phyloP scores from a whole-genome alignment of 1,140 invertebrate genomes.

The Drosophila arizonae region DNA sequence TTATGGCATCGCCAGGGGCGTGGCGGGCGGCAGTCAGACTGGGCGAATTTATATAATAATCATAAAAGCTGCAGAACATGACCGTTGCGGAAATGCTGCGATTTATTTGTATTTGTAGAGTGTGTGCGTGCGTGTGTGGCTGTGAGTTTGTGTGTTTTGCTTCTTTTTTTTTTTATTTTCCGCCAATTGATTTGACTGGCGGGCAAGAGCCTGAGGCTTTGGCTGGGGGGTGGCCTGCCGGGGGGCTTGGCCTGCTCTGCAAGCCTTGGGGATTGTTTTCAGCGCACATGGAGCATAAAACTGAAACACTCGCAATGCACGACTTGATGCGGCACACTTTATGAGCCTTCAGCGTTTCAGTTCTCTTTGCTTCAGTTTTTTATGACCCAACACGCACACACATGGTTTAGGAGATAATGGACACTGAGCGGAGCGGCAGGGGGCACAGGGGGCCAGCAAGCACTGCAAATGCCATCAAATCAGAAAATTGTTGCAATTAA shows the following conservation, averaged over 20 bases:
- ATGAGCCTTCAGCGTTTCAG: constrained; percentile 38
- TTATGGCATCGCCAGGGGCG: constrained; percentile 61
- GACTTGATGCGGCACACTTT: constrained; percentile 59
- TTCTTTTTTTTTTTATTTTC: constrained; percentile 60
- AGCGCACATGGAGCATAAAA: constrained; percentile 66
- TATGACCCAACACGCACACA: constrained; percentile 35
- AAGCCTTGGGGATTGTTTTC: constrained; percentile 51
- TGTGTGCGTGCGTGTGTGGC: constrained; percentile 52
- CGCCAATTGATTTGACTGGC: constrained; percentile 76
- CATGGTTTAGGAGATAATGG: constrained; percentile 26
- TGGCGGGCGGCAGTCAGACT: not conserved
- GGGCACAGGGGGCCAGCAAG: not conserved
- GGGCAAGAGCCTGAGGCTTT: constrained; percentile 4
- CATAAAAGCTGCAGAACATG: constrained; percentile 74
- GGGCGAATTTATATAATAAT: constrained; percentile 74
- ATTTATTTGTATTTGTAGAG: constrained; percentile 77
- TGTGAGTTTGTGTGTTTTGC: constrained; percentile 31
- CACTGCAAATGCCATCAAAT: constrained; percentile 48
- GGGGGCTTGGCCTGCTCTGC: not conserved
- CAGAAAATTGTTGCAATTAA: constrained; percentile 71
- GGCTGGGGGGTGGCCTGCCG: not conserved
- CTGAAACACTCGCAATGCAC: constrained; percentile 53
- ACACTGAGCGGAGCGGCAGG: not conserved
- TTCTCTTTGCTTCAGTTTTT: constrained; percentile 37
- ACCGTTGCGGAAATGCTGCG: constrained; percentile 74